Base-by-base conservation (phyloP, 1,140 invertebrate species). In the Steinernema feltiae region DNA sequence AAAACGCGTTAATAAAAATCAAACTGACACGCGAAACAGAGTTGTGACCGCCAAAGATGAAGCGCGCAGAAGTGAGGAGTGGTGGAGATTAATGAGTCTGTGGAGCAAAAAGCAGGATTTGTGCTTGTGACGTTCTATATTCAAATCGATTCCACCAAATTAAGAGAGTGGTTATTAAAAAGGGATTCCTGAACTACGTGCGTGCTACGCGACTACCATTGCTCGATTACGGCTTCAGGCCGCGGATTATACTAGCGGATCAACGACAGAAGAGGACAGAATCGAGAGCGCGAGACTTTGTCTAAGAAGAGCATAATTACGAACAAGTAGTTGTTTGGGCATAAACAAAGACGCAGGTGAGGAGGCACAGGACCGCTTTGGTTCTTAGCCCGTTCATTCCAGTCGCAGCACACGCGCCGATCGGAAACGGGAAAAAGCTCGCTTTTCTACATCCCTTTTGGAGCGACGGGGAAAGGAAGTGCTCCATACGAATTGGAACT, bases 131-230 rank as follows among this genome's bases (percentile, higher is more conserved):
- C 53, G 53, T 63, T 63, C 24, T 63, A n/a, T n/a, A 63, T 63
- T 63, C 53, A 63, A 63, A 63, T 63, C 53, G 24, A 63, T 63
- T 63, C 53, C 53, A n/a, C n/a, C n/a, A 63, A 63, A 63, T 63
- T 63, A 63, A 63, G 15, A n/a, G 24, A 27, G 53, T 27, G 24
- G 53, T 63, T 63, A 63, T 63, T 63, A 63, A 63, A 7, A 63
- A n/a, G 24, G 15, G 53, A 15, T 27, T 63, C 53, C 24, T 27
- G 3, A 46, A n/a, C 7, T 46, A n/a, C n/a, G n/a, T n/a, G n/a
- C n/a, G n/a, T n/a, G 41, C 7, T 12, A 46, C 41, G 41, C 41
- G 41, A 46, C 41, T 46, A 46, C 41, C n/a, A 7, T n/a, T 12
- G n/a, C 41, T 46, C 41, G n/a, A n/a, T n/a, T n/a, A n/a, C n/a